These are phyloP conservation scores for Hetaerina titia DNA, from an alignment of 2,888 invertebrate genomes.

Conservation along the genomic window DNA sequence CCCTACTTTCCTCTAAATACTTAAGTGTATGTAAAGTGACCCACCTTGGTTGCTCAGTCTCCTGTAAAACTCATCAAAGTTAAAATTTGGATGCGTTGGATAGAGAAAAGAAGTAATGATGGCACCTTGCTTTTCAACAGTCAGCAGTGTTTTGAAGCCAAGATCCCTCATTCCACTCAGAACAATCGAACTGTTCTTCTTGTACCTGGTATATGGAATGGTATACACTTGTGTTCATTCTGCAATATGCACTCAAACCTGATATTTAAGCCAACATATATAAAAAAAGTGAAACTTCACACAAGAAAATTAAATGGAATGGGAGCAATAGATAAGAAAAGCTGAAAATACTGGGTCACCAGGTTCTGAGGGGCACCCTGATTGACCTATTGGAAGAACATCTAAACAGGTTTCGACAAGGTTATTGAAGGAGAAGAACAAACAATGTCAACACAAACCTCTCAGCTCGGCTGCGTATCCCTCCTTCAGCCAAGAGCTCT, in stretches of 20 bases:
- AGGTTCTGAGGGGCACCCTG: background rate
- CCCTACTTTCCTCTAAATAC: too few relatives aligned
- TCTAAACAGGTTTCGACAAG: too few relatives aligned
- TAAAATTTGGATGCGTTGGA: constrained; percentile 76
- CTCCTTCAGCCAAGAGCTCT: constrained; percentile 76
- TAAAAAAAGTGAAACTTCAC: background rate
- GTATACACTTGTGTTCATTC: too few relatives aligned
- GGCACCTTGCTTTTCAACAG: constrained; percentile 74
- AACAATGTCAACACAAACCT: constrained; percentile 72
- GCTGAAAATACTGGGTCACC: background rate
- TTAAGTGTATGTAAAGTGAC: background rate
- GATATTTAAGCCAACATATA: too few relatives aligned
- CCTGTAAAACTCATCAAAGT: constrained; percentile 76
- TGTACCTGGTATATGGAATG: constrained; percentile 73
- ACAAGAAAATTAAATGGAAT: background rate
- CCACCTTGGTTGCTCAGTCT: constrained; percentile 76
- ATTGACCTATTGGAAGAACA: background rate
- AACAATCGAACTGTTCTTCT: constrained; percentile 75
- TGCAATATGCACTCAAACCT: too few relatives aligned
- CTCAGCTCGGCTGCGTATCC: constrained; percentile 74
- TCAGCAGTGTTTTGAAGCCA: constrained; percentile 76
- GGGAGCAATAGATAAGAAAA: background rate
- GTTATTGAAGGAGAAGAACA: too few relatives aligned
- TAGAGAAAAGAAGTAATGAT: constrained; percentile 77
- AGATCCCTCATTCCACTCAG: constrained; percentile 76